A percentile compares a stretch with the other conserved stretches of the same genome.
Conservation (phyloP, 1,140 invertebrate genomes). For the Stenopsyche tienmushanensis region DNA sequence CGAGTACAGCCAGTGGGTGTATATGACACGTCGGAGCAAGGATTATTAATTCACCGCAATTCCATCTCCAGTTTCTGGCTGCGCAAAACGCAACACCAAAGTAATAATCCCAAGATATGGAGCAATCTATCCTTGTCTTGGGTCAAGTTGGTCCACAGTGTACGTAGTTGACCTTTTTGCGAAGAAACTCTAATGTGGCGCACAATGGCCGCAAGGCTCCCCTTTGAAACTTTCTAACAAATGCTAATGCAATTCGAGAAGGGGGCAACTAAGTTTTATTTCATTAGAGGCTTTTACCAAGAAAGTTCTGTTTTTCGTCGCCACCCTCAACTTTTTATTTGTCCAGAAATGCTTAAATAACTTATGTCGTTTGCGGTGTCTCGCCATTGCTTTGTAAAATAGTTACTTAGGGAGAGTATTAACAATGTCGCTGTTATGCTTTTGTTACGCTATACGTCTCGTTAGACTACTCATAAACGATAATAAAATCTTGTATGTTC, state of each 20-base stretch:
- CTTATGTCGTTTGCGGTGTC: neutral
- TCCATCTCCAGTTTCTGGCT: no score
- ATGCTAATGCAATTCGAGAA: constrained; percentile 22
- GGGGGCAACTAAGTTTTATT: constrained; percentile 12
- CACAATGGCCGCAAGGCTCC: neutral
- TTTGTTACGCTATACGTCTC: neutral
- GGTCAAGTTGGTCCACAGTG: no score
- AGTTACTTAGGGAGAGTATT: neutral
- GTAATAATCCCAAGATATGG: neutral
- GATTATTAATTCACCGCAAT: no score
- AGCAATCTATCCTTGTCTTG: neutral
- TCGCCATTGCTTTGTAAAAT: neutral
- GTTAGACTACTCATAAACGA: neutral
- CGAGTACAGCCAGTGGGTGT: no score
- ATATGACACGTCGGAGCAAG: no score
- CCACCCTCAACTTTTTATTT: neutral
- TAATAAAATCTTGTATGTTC: neutral
- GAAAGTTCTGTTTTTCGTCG: neutral
- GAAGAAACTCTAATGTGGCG: neutral
- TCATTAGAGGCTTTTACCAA: constrained; percentile 2
- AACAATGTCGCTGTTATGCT: neutral
- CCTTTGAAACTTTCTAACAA: constrained; percentile 15
- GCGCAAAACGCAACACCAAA: no score
- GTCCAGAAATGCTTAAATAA: neutral
- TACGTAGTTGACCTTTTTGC: neutral